Conservation (phyloP, 2,113 vertebrate genomes). For the Zapus hudsonius region DNA sequence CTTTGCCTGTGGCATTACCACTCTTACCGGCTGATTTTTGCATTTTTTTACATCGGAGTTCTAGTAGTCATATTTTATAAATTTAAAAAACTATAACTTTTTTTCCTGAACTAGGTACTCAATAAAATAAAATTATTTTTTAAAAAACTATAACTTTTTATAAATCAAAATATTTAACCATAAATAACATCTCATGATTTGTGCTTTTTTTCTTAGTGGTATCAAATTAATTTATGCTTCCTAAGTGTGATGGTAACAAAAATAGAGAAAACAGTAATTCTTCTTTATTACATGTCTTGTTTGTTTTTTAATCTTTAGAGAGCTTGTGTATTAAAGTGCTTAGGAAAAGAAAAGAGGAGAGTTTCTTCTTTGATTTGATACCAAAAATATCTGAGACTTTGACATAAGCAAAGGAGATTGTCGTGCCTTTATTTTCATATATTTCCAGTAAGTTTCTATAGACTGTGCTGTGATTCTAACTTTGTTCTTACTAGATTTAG, state of each 20-base stretch:
- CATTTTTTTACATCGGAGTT: not conserved
- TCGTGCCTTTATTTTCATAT: not conserved
- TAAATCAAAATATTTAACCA: not conserved
- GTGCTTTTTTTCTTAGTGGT: not conserved
- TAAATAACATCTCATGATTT: not conserved
- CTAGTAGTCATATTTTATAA: not conserved
- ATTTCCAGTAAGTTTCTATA: not conserved
- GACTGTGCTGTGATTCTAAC: not conserved
- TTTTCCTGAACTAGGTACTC: too few relatives aligned
- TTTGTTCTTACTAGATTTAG: not conserved
- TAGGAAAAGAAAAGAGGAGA: too few relatives aligned
- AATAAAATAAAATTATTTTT: too few relatives aligned
- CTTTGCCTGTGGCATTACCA: too few relatives aligned
- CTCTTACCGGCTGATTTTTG: not conserved
- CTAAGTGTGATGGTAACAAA: not conserved
- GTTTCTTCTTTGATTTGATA: not conserved
- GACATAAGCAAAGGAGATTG: not conserved
- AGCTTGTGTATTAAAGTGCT: too few relatives aligned
- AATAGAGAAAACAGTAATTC: not conserved
- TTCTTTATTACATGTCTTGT: not conserved
- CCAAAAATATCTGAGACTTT: not conserved
- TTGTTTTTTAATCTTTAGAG: too few relatives aligned
- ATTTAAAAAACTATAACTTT: not conserved
- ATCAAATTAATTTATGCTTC: not conserved
- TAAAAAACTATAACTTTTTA: not conserved